Conservation (phyloP, 1,140 invertebrate species). For the Eurosta solidaginis region DNA sequence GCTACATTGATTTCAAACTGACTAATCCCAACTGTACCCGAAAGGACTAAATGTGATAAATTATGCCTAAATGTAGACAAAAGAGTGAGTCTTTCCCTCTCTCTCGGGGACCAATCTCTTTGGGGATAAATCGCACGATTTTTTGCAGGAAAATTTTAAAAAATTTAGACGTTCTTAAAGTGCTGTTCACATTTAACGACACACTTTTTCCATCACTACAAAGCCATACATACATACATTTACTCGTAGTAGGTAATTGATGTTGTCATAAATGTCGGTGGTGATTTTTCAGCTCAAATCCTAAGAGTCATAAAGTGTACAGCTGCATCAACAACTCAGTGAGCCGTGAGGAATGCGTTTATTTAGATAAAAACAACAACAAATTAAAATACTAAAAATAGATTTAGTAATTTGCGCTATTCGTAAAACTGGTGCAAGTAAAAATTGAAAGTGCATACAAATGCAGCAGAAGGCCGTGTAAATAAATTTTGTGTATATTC, state of each 20-base stretch:
- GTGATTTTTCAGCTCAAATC: neutral
- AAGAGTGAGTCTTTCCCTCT: too few relatives aligned
- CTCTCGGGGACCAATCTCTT: too few relatives aligned
- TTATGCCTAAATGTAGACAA: too few relatives aligned
- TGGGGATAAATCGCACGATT: too few relatives aligned
- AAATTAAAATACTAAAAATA: neutral
- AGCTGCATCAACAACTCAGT: neutral
- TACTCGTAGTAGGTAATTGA: too few relatives aligned
- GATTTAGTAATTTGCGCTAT: neutral
- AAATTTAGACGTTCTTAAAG: too few relatives aligned
- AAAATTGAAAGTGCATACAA: neutral
- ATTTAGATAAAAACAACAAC: neutral
- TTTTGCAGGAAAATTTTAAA: too few relatives aligned
- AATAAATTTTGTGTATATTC: neutral
- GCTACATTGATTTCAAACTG: too few relatives aligned
- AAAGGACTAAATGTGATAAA: too few relatives aligned
- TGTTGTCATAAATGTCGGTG: constrained; percentile 22
- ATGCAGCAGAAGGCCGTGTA: neutral
- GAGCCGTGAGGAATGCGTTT: neutral
- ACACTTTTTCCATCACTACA: neutral
- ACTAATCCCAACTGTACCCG: too few relatives aligned
- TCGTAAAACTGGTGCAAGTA: neutral
- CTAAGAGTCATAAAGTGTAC: neutral
- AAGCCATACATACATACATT: too few relatives aligned
- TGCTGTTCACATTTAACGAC: neutral